Percentiles rank a stretch among this genome's conserved stretches.
phyloP scores from a whole-genome alignment of 2,113 vertebrate species.

The Macrotis lagotis region DNA sequence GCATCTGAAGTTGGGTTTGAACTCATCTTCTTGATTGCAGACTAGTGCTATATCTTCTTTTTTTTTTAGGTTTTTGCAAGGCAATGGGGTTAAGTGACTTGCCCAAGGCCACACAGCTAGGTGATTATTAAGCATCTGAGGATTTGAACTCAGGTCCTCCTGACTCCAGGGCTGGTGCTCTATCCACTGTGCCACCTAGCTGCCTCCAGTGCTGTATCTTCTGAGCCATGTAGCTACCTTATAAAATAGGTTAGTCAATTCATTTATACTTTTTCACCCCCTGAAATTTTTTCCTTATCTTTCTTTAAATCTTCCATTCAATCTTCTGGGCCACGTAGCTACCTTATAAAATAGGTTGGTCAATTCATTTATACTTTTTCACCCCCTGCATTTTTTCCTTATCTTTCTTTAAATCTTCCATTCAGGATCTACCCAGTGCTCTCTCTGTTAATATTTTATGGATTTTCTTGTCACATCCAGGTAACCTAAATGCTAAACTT shows the following conservation, averaged over 20 bases:
- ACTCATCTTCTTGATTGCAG: not conserved
- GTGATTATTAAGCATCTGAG: too few relatives aligned
- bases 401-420: not conserved
- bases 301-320: not conserved
- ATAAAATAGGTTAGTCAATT: not conserved
- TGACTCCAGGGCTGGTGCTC: too few relatives aligned
- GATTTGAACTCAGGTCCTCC: too few relatives aligned
- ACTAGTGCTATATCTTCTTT: not conserved
- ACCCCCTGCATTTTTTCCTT: not conserved
- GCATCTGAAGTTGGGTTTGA: not conserved
- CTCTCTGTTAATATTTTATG: not conserved
- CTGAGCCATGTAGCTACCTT: not conserved
- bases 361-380: not conserved
- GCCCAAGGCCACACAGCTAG: too few relatives aligned
- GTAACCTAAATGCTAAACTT: not conserved
- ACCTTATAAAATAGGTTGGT: not conserved
- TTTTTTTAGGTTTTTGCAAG: too few relatives aligned
- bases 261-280: not conserved
- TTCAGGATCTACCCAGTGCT: not conserved
- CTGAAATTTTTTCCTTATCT: not conserved
- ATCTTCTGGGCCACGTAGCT: not conserved
- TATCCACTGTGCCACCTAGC: too few relatives aligned
- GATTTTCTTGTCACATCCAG: not conserved
- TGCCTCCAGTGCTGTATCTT: too few relatives aligned
- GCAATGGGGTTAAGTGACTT: too few relatives aligned